Evolutionary conservation across 2,797 vertebrate species (phyloP).

Genomic region (Sus cebifrons): DNA sequence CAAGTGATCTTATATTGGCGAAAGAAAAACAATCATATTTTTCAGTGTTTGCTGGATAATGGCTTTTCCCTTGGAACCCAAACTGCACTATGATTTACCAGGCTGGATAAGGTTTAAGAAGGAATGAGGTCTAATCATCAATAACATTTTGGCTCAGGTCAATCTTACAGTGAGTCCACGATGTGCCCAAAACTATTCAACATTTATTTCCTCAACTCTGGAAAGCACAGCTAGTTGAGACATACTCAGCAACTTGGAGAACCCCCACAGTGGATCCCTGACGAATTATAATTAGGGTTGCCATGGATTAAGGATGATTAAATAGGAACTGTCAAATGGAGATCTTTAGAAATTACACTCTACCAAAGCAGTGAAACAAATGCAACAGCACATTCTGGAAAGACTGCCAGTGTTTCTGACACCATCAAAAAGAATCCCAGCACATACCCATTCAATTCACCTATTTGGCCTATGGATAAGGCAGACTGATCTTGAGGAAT

Average conservation of each 20-base stretch:
- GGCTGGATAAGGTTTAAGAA: not conserved
- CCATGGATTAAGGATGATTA: not conserved
- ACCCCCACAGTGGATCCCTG: not conserved
- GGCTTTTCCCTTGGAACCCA: not conserved
- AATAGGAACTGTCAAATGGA: not conserved
- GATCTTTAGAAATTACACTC: not conserved
- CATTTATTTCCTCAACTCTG: slow-evolving; percentile 45
- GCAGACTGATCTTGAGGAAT: not conserved
- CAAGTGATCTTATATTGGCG: not conserved
- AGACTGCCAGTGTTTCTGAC: not conserved
- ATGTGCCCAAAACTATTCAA: not conserved
- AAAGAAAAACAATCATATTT: not conserved
- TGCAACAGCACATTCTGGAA: not conserved
- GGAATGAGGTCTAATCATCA: not conserved
- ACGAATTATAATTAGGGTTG: not conserved
- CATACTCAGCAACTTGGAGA: not conserved
- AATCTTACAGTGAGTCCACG: not conserved
- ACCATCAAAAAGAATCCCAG: not conserved
- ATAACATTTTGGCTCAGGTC: not conserved
- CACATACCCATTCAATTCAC: not conserved
- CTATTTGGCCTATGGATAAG: not conserved
- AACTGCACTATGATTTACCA: not conserved
- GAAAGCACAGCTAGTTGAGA: not conserved
- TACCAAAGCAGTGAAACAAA: slow-evolving; percentile 43
- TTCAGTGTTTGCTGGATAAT: not conserved